A percentile compares a stretch with the other conserved stretches of the same genome.
Evolutionary conservation across 2,113 vertebrate species (phyloP).

Genomic region (Oenanthe oenanthe): DNA sequence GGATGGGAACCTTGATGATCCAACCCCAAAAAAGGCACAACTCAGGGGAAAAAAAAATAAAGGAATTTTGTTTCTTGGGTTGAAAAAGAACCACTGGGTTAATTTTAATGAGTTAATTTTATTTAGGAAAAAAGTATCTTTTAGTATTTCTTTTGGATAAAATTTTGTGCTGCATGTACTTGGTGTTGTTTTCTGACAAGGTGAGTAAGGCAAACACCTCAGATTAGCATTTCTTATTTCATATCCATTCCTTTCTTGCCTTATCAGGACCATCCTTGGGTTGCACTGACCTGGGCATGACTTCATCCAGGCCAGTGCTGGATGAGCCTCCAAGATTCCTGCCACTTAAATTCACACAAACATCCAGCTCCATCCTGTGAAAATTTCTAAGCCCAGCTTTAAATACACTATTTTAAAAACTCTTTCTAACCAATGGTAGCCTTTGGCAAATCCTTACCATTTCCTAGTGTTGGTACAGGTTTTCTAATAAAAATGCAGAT

Average conservation of each 20-base stretch:
- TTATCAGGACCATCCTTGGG: neutral
- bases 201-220: neutral
- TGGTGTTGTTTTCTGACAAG: neutral
- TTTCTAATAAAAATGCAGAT: neutral
- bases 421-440: neutral
- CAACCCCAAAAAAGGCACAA: neutral
- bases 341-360: neutral
- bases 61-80: neutral
- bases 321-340: neutral
- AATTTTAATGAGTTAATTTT: neutral
- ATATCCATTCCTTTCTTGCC: neutral
- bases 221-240: neutral
- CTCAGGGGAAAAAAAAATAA: neutral
- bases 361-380: neutral
- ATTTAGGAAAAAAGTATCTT: neutral
- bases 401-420: neutral
- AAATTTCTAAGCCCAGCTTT: neutral
- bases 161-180: neutral
- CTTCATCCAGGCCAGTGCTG: neutral
- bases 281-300: neutral
- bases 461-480: neutral
- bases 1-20: neutral
- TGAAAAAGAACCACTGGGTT: neutral
- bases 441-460: neutral
- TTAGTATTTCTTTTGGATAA: neutral